A percentile compares a stretch with the other conserved stretches of the same genome.
Conservation (phyloP, 2,888 invertebrate species). For the Plagodis pulveraria region DNA sequence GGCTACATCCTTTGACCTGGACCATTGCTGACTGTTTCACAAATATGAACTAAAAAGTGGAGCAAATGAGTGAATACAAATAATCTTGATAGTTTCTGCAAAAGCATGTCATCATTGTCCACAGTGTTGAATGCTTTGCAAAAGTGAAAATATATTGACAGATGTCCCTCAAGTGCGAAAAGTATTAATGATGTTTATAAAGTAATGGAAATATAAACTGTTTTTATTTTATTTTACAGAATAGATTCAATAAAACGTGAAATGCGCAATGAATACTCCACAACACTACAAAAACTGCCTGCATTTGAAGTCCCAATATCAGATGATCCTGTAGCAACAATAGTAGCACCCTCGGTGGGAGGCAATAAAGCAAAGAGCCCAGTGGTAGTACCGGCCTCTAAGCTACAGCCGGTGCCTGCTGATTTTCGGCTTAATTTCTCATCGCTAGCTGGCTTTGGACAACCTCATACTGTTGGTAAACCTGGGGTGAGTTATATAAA, state of each 20-base stretch:
- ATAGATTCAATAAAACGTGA: slow-evolving; percentile 15
- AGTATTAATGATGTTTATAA: too few relatives aligned
- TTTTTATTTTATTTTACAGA: slow-evolving; percentile 14
- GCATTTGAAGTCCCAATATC: background rate
- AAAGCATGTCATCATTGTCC: too few relatives aligned
- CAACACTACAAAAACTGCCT: slow-evolving; percentile 1
- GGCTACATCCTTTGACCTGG: too few relatives aligned
- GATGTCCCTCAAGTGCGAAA: too few relatives aligned
- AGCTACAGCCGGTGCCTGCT: slow-evolving; percentile 69
- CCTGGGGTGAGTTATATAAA: background rate
- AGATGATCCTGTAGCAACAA: background rate
- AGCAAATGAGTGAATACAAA: too few relatives aligned
- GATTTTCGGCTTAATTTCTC: slow-evolving; percentile 61
- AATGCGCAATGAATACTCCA: slow-evolving; percentile 11
- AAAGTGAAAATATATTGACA: too few relatives aligned
- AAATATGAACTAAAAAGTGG: too few relatives aligned
- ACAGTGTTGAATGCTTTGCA: too few relatives aligned
- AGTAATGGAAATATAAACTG: background rate
- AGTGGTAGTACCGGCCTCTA: slow-evolving; percentile 71
- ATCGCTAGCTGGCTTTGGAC: slow-evolving; percentile 35
- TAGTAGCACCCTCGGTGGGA: slow-evolving; percentile 27
- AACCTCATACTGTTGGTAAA: background rate
- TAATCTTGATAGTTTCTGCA: too few relatives aligned
- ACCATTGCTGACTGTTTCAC: too few relatives aligned
- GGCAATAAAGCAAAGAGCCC: slow-evolving; percentile 27